Conservation (phyloP, 2,113 vertebrate genomes). For the Microtus ochrogaster region DNA sequence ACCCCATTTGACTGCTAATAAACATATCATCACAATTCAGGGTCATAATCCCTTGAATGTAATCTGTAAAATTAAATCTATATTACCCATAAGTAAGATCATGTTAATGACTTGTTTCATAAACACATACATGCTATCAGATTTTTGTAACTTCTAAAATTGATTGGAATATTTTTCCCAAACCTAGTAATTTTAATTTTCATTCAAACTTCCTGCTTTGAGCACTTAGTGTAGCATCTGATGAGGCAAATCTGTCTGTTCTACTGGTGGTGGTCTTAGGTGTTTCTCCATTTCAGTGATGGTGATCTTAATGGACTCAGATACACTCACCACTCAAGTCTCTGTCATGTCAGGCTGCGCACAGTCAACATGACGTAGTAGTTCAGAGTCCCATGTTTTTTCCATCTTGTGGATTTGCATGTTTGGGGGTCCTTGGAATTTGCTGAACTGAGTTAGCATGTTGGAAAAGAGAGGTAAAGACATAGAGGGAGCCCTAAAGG, state of each 20-base stretch:
- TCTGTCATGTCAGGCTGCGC: neutral
- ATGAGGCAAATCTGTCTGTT: neutral
- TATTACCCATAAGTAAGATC: neutral
- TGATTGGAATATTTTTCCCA: neutral
- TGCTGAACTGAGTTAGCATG: accelerated
- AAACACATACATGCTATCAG: neutral
- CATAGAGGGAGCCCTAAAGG: neutral
- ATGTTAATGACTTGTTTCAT: neutral
- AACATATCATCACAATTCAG: neutral
- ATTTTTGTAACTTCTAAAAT: neutral
- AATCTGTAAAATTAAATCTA: neutral
- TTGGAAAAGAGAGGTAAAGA: neutral
- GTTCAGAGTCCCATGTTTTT: neutral
- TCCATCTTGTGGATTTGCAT: neutral
- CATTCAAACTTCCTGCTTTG: neutral
- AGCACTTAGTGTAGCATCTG: neutral
- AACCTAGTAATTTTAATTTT: constrained; percentile 8
- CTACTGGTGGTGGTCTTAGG: neutral
- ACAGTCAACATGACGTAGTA: neutral
- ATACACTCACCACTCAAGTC: neutral
- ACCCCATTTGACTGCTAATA: neutral
- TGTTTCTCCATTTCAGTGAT: neutral
- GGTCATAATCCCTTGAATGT: neutral
- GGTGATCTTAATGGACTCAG: no score
- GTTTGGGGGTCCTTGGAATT: neutral